Conservation (phyloP, 2,113 vertebrate genomes). For the Cynopterus brachyotis region DNA sequence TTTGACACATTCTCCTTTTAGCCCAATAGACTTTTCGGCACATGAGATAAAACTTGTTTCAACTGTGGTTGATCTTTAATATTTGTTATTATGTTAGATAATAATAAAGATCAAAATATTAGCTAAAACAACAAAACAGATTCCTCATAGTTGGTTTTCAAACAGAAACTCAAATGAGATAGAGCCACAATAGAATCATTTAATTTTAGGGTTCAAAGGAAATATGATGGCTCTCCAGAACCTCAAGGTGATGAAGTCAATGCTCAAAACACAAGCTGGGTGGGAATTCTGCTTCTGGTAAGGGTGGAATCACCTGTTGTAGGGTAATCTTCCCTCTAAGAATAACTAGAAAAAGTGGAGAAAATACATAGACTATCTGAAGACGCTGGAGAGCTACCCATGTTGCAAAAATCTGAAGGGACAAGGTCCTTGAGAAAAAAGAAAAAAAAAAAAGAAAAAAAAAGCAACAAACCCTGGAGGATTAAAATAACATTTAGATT, state of each 20-base stretch:
- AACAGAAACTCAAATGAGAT: not conserved
- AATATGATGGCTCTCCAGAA: not conserved
- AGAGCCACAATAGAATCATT: not conserved
- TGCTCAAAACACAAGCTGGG: not conserved
- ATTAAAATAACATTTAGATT: not conserved
- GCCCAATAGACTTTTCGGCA: not conserved
- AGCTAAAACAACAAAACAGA: not conserved
- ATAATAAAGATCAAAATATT: not conserved
- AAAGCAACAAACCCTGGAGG: too few relatives aligned
- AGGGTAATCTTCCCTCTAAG: not conserved
- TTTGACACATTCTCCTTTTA: not conserved
- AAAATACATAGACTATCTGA: not conserved
- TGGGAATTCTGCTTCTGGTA: not conserved
- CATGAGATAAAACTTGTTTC: not conserved
- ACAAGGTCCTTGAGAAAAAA: not conserved
- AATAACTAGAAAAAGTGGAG: not conserved
- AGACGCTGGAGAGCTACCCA: not conserved
- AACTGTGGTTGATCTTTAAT: not conserved
- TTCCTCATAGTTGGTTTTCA: not conserved
- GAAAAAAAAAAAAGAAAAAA: too few relatives aligned
- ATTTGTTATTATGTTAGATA: conserved; percentile 2
- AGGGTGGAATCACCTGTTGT: not conserved
- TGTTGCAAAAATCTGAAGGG: not conserved
- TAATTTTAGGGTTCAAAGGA: conserved; percentile 14
- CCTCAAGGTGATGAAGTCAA: not conserved